phyloP scores from a whole-genome alignment of 2,888 invertebrate genomes.

The Julus scanicus region DNA sequence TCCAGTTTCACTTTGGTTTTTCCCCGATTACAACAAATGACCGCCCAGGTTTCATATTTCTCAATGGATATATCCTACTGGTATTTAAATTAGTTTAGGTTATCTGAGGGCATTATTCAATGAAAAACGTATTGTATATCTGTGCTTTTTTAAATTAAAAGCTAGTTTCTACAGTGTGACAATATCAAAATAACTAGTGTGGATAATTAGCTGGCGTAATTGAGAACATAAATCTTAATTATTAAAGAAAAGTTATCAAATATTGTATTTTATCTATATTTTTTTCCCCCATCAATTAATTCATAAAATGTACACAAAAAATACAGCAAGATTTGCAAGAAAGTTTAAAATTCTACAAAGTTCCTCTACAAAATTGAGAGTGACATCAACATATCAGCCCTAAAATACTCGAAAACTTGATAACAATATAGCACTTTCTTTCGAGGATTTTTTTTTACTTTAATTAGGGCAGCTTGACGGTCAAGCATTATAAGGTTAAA shows the following conservation, averaged over 20 bases:
- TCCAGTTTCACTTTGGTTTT: slow-evolving; percentile 24
- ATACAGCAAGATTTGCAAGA: too few relatives aligned
- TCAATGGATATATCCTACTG: slow-evolving; percentile 29
- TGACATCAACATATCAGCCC: too few relatives aligned
- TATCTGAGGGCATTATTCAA: background rate
- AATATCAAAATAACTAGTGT: background rate
- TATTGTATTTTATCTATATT: too few relatives aligned
- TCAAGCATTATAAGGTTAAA: background rate
- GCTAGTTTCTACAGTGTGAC: background rate
- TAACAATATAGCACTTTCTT: background rate
- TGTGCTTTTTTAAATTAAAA: background rate
- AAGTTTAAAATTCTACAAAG: too few relatives aligned
- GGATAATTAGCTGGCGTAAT: too few relatives aligned
- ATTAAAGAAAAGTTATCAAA: too few relatives aligned
- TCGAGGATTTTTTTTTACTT: background rate
- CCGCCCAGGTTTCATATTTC: slow-evolving; percentile 16
- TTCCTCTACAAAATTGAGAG: too few relatives aligned
- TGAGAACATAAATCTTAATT: too few relatives aligned
- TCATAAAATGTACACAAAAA: too few relatives aligned
- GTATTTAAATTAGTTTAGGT: slow-evolving; percentile 9
- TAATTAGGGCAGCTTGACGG: background rate
- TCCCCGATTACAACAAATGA: slow-evolving; percentile 17
- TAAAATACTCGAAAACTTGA: too few relatives aligned
- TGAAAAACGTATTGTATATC: background rate
- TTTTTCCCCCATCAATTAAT: too few relatives aligned